Evolutionary conservation across 2,888 invertebrate species (phyloP), one percentile per base, ranked within the genome.

Genomic region (Ectropis crepuscularia): DNA sequence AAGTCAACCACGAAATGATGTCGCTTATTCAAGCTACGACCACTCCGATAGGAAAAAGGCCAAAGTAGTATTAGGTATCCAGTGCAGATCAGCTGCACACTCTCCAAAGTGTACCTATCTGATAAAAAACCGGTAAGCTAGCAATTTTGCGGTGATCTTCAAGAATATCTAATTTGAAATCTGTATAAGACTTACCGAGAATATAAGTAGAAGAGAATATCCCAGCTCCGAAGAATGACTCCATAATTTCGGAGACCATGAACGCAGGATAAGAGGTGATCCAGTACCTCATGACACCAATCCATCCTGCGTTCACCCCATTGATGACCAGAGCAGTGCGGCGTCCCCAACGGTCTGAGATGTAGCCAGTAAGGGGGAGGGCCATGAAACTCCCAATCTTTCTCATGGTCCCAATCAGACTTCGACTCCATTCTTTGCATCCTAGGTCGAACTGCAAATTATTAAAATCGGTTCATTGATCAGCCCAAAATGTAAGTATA

Each of bases 301-400:
- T 86, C 73, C 95, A 80, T 10, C 94, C 94, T 6, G 95, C 94
- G 64, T 94, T 82, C 66, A 94, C 82, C 66, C 94, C 93, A 65
- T 94, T 94, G 69, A 93, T 76, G 12, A 94, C 88, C 65, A 95
- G 87, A 0, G 94, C 90, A 2, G 92, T 88, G 65, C 94, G 92
- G 50, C 96, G 90, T 0, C 96, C 96, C 87, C 92, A 96, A 92
- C 94, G 95, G 86, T 96, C 96, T 0, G 96, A 96, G 45, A 96
- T 81, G 70, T 93, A 93, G 46, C 96, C 96, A 0, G 95, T 94
- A 61, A 95, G 85, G 2, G 95, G 95, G 61, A 96, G 88, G 0
- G 95, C 95, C 48, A 94, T 82, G 73, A 96, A 93, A 60, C 95
- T 95, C 9, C 96, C 96, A 42, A 95, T 75, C 53, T 94, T 96